Base-by-base conservation (phyloP, 2,888 invertebrate species). In the Beris morrisii region DNA sequence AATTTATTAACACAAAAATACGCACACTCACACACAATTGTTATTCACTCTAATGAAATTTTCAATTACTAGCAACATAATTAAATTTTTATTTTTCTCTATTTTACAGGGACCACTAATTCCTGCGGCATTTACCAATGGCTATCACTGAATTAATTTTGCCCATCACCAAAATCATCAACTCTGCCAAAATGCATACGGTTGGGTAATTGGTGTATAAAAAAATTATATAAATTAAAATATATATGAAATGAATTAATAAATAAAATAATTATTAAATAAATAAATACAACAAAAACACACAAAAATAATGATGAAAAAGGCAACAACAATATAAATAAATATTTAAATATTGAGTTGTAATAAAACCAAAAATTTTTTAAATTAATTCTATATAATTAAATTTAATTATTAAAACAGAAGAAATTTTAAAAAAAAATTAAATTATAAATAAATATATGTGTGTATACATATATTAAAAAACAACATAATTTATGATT, bases 111-210 rank as follows among this genome's bases (percentile, higher is more conserved):
- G 94, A 82, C 93, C 95, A 82, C 87, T 96, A 87, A 95, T 96
- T 88, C 95, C 95, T 85, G 94, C 95, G 86, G 95, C 95, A 85
- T 96, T 95, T 86, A 95, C 95, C 87, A 96, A 96, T 87, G 96
- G 96, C 86, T 95, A 95, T 88, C 95, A 95, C 89, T 92, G 91
- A 92, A 85, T 85, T 86, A 82, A 82, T 66, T 38, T 38, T 38
- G 38, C 9, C 9, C 38, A 38, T 38, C 38, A 38, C 38, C 22
- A 67, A 48, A 64, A 28, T 55, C 44, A 45, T 55, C 54, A 68
- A 50, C 74, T 77, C 77, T 74, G 75, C 76, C 61, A 63, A 45
- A 56, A 67, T 65, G 52, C 38, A 54, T 64, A 65, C 66, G 69
- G 67, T 68, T 68, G 61, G 67, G 80, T 79, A 75, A 73, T 77